A percentile compares a stretch with the other conserved stretches of the same genome.
Evolutionary conservation across 2,113 vertebrate genomes (phyloP).

Genomic region (Vireo altiloquus): DNA sequence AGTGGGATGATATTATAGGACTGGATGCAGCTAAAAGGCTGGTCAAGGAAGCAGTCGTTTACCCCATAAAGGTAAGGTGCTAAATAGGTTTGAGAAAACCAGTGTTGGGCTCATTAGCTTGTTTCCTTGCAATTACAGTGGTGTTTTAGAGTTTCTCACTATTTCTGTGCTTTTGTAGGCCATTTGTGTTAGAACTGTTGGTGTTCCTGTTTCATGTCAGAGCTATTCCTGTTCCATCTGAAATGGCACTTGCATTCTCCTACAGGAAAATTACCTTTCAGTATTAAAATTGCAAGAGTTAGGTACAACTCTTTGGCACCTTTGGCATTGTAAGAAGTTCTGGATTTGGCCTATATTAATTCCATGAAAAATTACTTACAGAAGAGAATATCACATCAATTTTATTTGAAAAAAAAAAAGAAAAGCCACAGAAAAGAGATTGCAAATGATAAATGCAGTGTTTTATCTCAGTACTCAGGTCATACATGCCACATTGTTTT

Average conservation of each 20-base stretch:
- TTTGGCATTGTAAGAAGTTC: neutral
- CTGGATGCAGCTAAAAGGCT: slow-evolving; percentile 93
- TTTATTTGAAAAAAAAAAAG: neutral
- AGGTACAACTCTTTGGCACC: neutral
- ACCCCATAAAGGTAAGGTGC: slow-evolving; percentile 87
- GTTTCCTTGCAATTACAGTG: neutral
- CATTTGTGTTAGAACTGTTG: neutral
- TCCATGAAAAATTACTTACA: neutral
- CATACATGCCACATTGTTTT: neutral
- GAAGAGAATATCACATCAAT: neutral
- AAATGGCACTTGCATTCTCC: neutral
- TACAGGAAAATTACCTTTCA: neutral
- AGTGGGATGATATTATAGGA: slow-evolving; percentile 94
- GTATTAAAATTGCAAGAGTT: neutral
- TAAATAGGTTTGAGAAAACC: neutral
- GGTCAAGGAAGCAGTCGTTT: slow-evolving; percentile 97
- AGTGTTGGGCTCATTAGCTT: neutral
- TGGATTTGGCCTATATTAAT: neutral
- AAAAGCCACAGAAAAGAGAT: neutral
- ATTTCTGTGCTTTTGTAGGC: neutral
- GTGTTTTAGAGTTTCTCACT: neutral
- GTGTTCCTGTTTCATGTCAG: neutral
- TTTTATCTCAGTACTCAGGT: neutral
- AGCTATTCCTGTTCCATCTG: neutral
- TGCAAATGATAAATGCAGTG: neutral